Conservation (phyloP, 2,888 invertebrate genomes). For the Petrolisthes cinctipes region DNA sequence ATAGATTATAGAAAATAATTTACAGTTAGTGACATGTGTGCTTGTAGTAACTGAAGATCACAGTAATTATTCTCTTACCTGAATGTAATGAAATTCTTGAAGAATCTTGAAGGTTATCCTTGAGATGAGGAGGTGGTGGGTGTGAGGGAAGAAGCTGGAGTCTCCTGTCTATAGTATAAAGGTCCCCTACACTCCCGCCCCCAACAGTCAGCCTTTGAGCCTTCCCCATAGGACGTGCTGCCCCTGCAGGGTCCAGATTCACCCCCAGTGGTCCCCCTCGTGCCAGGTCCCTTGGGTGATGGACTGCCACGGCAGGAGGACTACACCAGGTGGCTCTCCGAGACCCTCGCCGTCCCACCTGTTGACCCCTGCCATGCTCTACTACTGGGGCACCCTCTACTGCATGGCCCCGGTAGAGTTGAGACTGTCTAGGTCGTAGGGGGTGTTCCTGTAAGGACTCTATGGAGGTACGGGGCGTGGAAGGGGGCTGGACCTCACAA, state of each 20-base stretch:
- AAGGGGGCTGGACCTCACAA: slow-evolving; percentile 52
- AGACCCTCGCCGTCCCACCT: slow-evolving; percentile 23
- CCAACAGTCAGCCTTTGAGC: slow-evolving; percentile 7
- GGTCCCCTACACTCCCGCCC: slow-evolving; percentile 18
- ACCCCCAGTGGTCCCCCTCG: neutral
- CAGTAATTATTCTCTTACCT: neutral
- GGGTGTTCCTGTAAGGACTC: slow-evolving; percentile 36
- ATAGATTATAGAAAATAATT: too few relatives aligned
- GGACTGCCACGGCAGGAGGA: slow-evolving; percentile 4
- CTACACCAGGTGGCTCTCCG: slow-evolving; percentile 45
- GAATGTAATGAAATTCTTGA: slow-evolving; percentile 38
- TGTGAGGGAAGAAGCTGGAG: slow-evolving; percentile 22
- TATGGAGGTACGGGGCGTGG: slow-evolving; percentile 39
- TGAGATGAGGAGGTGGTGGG: slow-evolving; percentile 25
- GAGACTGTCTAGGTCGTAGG: slow-evolving; percentile 16
- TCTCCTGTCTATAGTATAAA: slow-evolving; percentile 18
- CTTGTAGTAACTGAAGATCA: too few relatives aligned
- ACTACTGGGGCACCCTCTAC: slow-evolving; percentile 19
- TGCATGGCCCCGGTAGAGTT: slow-evolving; percentile 5
- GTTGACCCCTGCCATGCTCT: slow-evolving; percentile 12
- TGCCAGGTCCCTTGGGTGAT: neutral
- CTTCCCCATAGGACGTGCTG: neutral
- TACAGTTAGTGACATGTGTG: too few relatives aligned
- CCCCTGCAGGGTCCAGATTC: neutral
- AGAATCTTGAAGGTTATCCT: slow-evolving; percentile 29